These are phyloP conservation scores for Ormyrus rosae DNA, from an alignment of 2,888 invertebrate species.

Conservation along the genomic window DNA sequence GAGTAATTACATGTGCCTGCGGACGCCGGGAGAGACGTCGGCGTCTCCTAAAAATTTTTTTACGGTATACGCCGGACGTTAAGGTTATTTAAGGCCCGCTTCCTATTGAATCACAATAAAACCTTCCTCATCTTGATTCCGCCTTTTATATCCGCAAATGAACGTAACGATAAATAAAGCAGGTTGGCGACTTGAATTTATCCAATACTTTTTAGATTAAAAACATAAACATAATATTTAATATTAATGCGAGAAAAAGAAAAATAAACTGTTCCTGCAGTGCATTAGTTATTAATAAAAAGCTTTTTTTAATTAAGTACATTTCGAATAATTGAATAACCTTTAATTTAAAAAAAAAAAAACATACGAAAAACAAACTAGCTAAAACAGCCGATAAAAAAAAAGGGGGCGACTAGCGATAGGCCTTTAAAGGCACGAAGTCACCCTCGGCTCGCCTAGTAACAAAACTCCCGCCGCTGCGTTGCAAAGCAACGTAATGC, in stretches of 20 bases:
- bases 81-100: constrained; percentile 33
- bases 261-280: no score
- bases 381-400: not conserved
- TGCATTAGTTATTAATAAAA: no score
- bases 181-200: not conserved
- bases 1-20: constrained; percentile 46
- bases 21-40: not conserved
- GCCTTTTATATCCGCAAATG: constrained; percentile 44
- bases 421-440: constrained; percentile 35
- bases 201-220: no score
- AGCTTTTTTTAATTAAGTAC: not conserved
- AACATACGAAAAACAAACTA: not conserved
- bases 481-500: constrained; percentile 58
- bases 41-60: constrained; percentile 29
- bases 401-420: constrained; percentile 32
- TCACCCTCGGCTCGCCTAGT: constrained; percentile 37
- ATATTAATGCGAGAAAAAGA: no score
- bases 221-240: no score
- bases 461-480: constrained; percentile 44
- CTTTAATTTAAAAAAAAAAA: no score
- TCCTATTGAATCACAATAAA: constrained; percentile 46
- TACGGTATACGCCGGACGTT: constrained; percentile 37
- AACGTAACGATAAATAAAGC: constrained; percentile 49
- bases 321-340: not conserved
- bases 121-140: constrained; percentile 30